Percentiles rank a stretch among this genome's conserved stretches.
These are phyloP conservation scores for Acrobasis consociella DNA, from an alignment of 2,888 invertebrate species.

Conservation along the genomic window DNA sequence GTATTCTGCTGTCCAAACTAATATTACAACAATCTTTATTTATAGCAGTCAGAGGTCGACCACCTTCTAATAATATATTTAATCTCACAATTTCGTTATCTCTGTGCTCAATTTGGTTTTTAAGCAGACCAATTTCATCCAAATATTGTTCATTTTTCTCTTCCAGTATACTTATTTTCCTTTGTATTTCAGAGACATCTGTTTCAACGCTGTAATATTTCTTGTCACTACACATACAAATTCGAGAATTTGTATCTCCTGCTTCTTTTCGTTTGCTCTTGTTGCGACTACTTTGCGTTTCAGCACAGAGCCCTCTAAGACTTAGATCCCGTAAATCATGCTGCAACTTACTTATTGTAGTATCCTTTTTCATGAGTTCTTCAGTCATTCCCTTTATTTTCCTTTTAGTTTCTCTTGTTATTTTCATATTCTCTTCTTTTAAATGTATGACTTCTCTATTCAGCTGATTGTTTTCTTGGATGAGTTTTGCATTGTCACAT, in stretches of 20 bases:
- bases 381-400: constrained; percentile 84
- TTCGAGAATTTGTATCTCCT: constrained; percentile 44
- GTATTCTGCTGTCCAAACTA: constrained; percentile 78
- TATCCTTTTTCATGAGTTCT: constrained; percentile 82
- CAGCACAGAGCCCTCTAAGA: constrained; percentile 71
- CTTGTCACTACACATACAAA: constrained; percentile 57
- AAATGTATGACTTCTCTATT: constrained; percentile 85
- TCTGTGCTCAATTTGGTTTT: constrained; percentile 74
- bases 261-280: constrained; percentile 65
- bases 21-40: constrained; percentile 86
- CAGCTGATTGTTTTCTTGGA: constrained; percentile 89
- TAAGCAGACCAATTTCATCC: constrained; percentile 67
- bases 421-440: constrained; percentile 85
- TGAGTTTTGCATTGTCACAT: constrained; percentile 89
- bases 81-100: constrained; percentile 88
- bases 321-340: constrained; percentile 71
- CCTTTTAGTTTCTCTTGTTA: constrained; percentile 82
- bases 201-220: constrained; percentile 59
- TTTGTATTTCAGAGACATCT: constrained; percentile 68
- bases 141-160: constrained; percentile 64
- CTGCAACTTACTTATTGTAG: constrained; percentile 65
- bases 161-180: constrained; percentile 68
- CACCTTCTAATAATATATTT: constrained; percentile 87
- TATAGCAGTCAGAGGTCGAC: constrained; percentile 85
- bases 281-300: constrained; percentile 70